Conservation (phyloP, 2,797 vertebrate genomes). For the Danio tinwini region DNA sequence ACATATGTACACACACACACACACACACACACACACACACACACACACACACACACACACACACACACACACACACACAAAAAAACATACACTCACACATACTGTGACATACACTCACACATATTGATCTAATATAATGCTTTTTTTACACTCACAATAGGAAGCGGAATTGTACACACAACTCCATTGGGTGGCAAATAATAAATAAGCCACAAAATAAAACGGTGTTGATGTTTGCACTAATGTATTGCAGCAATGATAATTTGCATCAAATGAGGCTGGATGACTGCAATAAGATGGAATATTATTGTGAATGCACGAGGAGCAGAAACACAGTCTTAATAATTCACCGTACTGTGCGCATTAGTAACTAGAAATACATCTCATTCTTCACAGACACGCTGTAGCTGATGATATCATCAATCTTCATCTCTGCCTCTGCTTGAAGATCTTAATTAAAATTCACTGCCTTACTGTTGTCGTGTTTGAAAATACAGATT, state of each 20-base stretch:
- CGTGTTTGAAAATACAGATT: slow-evolving; percentile 27
- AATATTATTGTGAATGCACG: slow-evolving; percentile 28
- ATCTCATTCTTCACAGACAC: slow-evolving; percentile 43
- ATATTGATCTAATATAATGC: slow-evolving; percentile 34
- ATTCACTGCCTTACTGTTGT: slow-evolving; percentile 12
- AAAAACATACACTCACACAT: too few relatives aligned
- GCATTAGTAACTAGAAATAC: slow-evolving; percentile 41
- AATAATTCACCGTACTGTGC: slow-evolving; percentile 35
- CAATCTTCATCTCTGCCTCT: slow-evolving; percentile 38
- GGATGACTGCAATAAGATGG: slow-evolving; percentile 17
- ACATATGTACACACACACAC: too few relatives aligned
- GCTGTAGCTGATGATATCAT: slow-evolving; percentile 38
- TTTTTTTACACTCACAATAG: slow-evolving; percentile 22
- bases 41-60: too few relatives aligned
- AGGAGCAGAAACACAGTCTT: slow-evolving; percentile 30
- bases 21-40: too few relatives aligned
- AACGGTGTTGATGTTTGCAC: slow-evolving; percentile 4
- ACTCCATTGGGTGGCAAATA: slow-evolving; percentile 5
- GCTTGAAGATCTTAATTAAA: slow-evolving; percentile 42
- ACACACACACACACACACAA: too few relatives aligned
- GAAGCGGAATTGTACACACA: background rate
- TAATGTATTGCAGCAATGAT: slow-evolving; percentile 44
- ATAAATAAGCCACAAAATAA: slow-evolving; percentile 10
- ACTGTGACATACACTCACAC: too few relatives aligned
- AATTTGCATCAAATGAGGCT: slow-evolving; percentile 40